Evolutionary conservation across 2,797 vertebrate species (phyloP).

Genomic region (Potorous gilbertii): DNA sequence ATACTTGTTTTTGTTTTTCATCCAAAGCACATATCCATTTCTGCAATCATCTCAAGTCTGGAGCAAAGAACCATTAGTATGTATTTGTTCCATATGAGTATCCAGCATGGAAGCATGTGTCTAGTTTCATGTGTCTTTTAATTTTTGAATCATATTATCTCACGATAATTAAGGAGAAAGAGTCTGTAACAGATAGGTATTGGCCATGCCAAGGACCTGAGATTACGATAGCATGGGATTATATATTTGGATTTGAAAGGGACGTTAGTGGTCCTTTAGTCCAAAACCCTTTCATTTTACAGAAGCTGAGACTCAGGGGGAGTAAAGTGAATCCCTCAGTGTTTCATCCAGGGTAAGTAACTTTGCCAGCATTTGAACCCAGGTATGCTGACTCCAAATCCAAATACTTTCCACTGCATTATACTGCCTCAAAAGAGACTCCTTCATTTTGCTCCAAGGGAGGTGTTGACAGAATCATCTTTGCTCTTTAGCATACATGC

Average conservation of each 20-base stretch:
- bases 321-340: not conserved
- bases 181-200: not conserved
- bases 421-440: constrained; percentile 24
- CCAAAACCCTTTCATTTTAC: not conserved
- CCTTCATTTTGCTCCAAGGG: not conserved
- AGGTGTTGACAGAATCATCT: constrained; percentile 47
- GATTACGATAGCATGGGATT: not conserved
- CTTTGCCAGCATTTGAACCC: not conserved
- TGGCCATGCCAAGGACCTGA: not conserved
- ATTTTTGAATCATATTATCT: not conserved
- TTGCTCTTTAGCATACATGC: constrained; percentile 35
- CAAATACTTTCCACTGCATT: not conserved
- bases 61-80: not conserved
- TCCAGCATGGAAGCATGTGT: not conserved
- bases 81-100: not conserved
- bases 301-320: not conserved
- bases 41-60: not conserved
- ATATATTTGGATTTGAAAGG: not conserved
- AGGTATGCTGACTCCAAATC: not conserved
- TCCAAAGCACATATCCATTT: not conserved
- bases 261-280: not conserved
- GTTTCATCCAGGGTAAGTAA: not conserved
- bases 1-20: not conserved
- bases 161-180: not conserved
- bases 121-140: not conserved